Conservation (phyloP, 2,888 invertebrate genomes). For the Deroplatys truncata region DNA sequence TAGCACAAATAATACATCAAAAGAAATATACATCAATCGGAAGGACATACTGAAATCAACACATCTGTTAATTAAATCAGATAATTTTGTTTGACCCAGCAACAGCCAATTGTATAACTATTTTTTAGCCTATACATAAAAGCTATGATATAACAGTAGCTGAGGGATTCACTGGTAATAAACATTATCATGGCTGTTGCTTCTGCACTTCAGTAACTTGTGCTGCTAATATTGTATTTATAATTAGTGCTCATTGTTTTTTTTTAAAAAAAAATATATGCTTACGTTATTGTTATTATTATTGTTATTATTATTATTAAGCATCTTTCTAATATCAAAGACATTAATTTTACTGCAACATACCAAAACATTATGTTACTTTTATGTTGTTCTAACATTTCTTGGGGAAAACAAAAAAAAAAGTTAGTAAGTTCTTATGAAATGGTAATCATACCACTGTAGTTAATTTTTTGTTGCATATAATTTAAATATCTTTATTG, state of each 20-base stretch:
- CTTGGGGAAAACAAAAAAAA: background rate
- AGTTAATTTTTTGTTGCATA: background rate
- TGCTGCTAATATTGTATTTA: background rate
- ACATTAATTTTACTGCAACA: background rate
- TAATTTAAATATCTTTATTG: background rate
- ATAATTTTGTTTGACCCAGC: background rate
- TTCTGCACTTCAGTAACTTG: background rate
- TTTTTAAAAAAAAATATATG: background rate
- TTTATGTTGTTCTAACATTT: background rate
- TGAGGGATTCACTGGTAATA: background rate
- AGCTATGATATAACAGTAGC: background rate
- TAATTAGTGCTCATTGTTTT: background rate
- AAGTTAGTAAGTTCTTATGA: background rate
- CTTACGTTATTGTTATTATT: background rate
- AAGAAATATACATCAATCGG: background rate
- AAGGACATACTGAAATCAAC: too few species aligned
- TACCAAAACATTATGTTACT: background rate
- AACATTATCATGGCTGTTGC: background rate
- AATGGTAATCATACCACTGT: background rate
- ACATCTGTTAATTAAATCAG: background rate
- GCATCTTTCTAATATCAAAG: background rate
- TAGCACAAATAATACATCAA: too few species aligned
- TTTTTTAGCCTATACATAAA: background rate
- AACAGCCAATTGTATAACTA: background rate
- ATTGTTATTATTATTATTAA: background rate